Evolutionary conservation across 2,797 vertebrate species (phyloP), one percentile per base, ranked within the genome.

Genomic region (Mallotus villosus): DNA sequence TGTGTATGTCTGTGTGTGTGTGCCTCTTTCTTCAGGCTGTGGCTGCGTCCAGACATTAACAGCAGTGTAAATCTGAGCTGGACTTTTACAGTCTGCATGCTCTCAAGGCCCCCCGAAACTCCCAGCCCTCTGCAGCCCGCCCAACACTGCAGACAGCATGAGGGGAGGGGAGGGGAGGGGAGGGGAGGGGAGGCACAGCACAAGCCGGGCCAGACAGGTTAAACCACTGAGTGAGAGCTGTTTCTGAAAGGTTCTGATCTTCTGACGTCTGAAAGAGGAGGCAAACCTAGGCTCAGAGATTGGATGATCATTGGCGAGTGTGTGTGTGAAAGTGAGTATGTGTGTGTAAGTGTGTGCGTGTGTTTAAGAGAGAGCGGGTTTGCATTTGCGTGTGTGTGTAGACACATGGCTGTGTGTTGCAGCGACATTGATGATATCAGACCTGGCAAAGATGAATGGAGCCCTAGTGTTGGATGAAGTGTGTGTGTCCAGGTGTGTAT

Each of bases 1-100:
- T 68, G 46, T 29, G 49, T 67, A 4, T 64, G 65, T 67, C 68
- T 67, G 65, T 57, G 53, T 78, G 69, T 27, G 49, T 57, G 60
- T 70, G 12, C 11, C 32, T 32, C 32, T 32, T 32, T 32, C 32
- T 32, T 32, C 32, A 6, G 72, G 73, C 74, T 74, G 37, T 58
- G 79, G 72, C 81, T 65, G 78, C 29, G 9, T 67, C 70, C 76
- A 77, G 75, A 72, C 70, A 77, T 84, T 81, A 84, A 84, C 76
- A 75, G 77, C 76, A 55, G 78, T 71, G 78, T 84, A 85, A 87
- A 85, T 86, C 84, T 81, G 64, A 80, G 74, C 72, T 73, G 73
- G 64, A 70, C 37, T 76, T 83, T 84, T 82, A 84, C 80, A 67
- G 71, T 59, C 66, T 71, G 62, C 74, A 74, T 69, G 32, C 71